Percentiles rank a stretch among this genome's conserved stretches.
phyloP scores from a whole-genome alignment of 1,140 invertebrate genomes.

The Aethina tumida region DNA sequence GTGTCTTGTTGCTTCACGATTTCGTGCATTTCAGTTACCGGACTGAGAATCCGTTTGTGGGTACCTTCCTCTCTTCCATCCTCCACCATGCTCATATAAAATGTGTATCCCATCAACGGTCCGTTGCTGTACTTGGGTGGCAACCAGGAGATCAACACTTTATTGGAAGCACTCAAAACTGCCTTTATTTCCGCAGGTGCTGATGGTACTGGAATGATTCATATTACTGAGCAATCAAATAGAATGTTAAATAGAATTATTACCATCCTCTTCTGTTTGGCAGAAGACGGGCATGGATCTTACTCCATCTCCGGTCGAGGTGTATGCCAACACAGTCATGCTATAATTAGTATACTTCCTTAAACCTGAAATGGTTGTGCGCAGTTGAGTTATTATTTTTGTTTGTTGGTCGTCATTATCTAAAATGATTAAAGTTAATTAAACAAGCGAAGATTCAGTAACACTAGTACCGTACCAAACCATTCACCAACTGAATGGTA shows the following conservation, averaged over 20 bases:
- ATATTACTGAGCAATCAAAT: background rate
- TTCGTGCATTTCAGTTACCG: constrained; percentile 57
- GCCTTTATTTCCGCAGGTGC: constrained; percentile 82
- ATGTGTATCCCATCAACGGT: constrained; percentile 64
- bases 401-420: constrained; percentile 50
- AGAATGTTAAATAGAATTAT: constrained; percentile 20
- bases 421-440: constrained; percentile 21
- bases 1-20: constrained; percentile 59
- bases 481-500: constrained; percentile 61
- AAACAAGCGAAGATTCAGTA: background rate
- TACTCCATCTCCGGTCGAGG: constrained; percentile 79
- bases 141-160: constrained; percentile 81
- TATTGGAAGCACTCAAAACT: constrained; percentile 67
- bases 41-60: constrained; percentile 56
- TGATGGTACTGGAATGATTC: constrained; percentile 55
- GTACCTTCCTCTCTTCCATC: constrained; percentile 62
- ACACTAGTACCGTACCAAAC: constrained; percentile 46
- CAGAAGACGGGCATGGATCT: constrained; percentile 74
- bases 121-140: constrained; percentile 67
- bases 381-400: constrained; percentile 57
- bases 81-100: constrained; percentile 70
- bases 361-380: constrained; percentile 54
- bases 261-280: constrained; percentile 85
- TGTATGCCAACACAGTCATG: constrained; percentile 78
- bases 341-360: constrained; percentile 90